A percentile compares a stretch with the other conserved stretches of the same genome.
phyloP scores from a whole-genome alignment of 2,888 invertebrate genomes.

The Eristalis arbustorum region DNA sequence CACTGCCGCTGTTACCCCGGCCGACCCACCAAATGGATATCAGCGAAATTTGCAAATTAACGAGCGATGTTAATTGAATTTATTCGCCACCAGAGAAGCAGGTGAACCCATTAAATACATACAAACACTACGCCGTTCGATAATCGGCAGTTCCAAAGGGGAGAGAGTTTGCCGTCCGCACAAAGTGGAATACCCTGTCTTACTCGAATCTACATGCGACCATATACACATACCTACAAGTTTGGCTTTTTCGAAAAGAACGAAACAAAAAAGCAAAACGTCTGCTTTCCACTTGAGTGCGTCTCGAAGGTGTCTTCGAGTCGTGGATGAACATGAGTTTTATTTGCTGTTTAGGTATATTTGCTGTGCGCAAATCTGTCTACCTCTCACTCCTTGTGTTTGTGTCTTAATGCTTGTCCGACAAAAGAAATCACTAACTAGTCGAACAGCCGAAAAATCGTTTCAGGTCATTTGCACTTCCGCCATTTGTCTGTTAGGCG shows the following conservation, averaged over 20 bases:
- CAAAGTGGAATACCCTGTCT: conserved; percentile 40
- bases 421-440: neutral
- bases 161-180: neutral
- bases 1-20: neutral
- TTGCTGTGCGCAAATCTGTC: neutral
- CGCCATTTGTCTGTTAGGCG: conserved; percentile 39
- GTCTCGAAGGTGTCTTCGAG: conserved; percentile 43
- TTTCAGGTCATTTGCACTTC: conserved; percentile 66
- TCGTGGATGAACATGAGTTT: conserved; percentile 23
- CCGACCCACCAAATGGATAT: conserved; percentile 9
- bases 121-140: conserved; percentile 16
- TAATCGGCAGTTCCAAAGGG: conserved; percentile 25
- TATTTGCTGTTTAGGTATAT: conserved; percentile 11
- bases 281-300: conserved; percentile 50
- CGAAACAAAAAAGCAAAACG: conserved; percentile 4
- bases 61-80: conserved; percentile 53
- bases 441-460: conserved; percentile 20
- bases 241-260: conserved; percentile 3
- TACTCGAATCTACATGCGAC: neutral
- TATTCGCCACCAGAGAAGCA: conserved; percentile 49
- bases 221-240: neutral
- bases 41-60: conserved; percentile 54
- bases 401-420: neutral
- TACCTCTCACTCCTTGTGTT: neutral
- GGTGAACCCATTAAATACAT: conserved; percentile 53